These are phyloP conservation scores for Neotoxoptera formosana DNA, from an alignment of 1,140 invertebrate genomes.

Conservation along the genomic window DNA sequence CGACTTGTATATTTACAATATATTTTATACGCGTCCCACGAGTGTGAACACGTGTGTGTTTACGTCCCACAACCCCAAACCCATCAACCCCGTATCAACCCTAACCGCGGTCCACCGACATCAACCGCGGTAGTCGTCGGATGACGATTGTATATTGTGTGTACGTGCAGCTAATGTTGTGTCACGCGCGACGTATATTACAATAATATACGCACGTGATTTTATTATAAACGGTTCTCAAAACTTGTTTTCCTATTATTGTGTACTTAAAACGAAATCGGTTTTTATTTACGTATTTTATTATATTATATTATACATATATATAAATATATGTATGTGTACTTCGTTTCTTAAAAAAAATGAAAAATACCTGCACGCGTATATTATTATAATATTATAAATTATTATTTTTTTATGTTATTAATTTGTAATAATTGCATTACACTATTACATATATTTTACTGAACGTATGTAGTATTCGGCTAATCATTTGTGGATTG, in stretches of 20 bases:
- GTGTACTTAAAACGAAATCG: constrained; percentile 40
- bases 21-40: background rate
- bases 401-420: constrained; percentile 35
- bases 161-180: background rate
- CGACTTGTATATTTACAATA: background rate
- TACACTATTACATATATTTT: constrained; percentile 1
- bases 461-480: constrained; percentile 2
- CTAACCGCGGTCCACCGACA: too few species aligned
- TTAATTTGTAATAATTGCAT: constrained; percentile 28
- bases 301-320: background rate
- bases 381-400: background rate
- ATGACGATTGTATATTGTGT: constrained; percentile 1
- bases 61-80: background rate
- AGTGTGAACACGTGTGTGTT: background rate
- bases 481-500: constrained; percentile 46
- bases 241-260: constrained; percentile 53
- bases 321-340: background rate
- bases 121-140: background rate
- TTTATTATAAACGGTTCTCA: constrained; percentile 36
- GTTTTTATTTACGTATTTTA: constrained; percentile 3
- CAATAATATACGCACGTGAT: background rate
- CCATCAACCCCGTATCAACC: background rate
- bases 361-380: background rate
- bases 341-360: background rate
- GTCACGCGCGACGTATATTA: constrained; percentile 7